phyloP scores from a whole-genome alignment of 2,797 vertebrate genomes.

The Oreonectes daqikongensis region DNA sequence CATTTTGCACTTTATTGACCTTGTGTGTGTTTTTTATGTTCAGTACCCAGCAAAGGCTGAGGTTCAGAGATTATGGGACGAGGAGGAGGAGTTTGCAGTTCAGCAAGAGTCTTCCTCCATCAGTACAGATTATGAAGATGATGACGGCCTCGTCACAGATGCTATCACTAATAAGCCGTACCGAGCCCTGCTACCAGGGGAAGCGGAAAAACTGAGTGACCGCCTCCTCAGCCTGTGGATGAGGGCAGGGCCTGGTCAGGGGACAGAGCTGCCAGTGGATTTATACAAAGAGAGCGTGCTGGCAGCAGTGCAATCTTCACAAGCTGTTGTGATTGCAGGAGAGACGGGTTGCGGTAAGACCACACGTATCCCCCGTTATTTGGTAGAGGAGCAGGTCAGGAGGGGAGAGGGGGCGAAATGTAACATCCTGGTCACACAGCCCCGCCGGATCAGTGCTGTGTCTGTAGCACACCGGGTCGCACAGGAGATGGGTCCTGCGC shows the following conservation, averaged over 20 bases:
- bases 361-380: slow-evolving; percentile 90
- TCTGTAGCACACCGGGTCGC: slow-evolving; percentile 91
- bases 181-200: slow-evolving; percentile 69
- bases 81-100: slow-evolving; percentile 63
- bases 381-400: slow-evolving; percentile 84
- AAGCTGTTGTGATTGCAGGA: slow-evolving; percentile 89
- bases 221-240: slow-evolving; percentile 83
- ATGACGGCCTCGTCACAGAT: slow-evolving; percentile 75
- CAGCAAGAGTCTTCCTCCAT: slow-evolving; percentile 37
- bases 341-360: slow-evolving; percentile 98
- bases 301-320: slow-evolving; percentile 80
- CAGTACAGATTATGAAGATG: slow-evolving; percentile 75
- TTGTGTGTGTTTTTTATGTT: background rate
- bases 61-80: slow-evolving; percentile 79
- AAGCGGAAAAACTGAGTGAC: slow-evolving; percentile 75
- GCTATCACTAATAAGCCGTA: slow-evolving; percentile 86
- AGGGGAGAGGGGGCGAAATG: slow-evolving; percentile 82
- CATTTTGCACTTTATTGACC: too few species aligned
- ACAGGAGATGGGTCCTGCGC: slow-evolving; percentile 88
- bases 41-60: slow-evolving; percentile 84
- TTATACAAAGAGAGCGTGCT: slow-evolving; percentile 83
- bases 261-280: slow-evolving; percentile 85
- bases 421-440: slow-evolving; percentile 94
- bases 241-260: slow-evolving; percentile 65
- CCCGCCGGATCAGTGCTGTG: slow-evolving; percentile 92